Percentiles rank a stretch among this genome's conserved stretches.
phyloP scores from a whole-genome alignment of 2,888 invertebrate species.

The Vandiemenella viatica region DNA sequence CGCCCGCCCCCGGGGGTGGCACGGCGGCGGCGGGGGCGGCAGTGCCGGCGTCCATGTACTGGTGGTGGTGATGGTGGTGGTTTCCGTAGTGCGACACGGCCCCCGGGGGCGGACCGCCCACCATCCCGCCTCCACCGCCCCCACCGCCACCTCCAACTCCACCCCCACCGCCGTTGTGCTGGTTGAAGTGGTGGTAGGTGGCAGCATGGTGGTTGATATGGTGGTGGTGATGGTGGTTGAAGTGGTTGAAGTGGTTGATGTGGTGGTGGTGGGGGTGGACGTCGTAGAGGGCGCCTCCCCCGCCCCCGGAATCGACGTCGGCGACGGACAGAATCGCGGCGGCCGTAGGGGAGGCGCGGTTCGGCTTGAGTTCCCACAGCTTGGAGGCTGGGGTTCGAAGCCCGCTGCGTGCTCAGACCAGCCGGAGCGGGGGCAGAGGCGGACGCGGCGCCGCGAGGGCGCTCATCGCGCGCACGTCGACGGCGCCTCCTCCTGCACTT shows the following conservation, averaged over 20 bases:
- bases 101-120: conserved; percentile 55
- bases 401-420: too few species aligned
- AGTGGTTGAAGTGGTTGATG: not conserved
- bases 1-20: conserved; percentile 60
- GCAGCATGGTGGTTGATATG: not conserved
- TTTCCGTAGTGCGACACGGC: conserved; percentile 57
- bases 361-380: too few species aligned
- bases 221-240: conserved; percentile 1
- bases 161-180: conserved; percentile 10
- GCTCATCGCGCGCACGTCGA: too few species aligned
- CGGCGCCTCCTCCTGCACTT: too few species aligned
- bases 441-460: too few species aligned
- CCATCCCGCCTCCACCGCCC: conserved; percentile 13
- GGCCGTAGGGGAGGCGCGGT: not conserved
- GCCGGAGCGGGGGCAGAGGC: too few species aligned
- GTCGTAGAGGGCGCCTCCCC: conserved; percentile 1
- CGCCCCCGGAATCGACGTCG: not conserved
- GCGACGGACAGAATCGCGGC: not conserved
- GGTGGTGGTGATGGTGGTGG: conserved; percentile 41
- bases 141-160: conserved; percentile 9
- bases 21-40: conserved; percentile 69
- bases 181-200: conserved; percentile 13
- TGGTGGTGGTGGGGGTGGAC: not conserved
- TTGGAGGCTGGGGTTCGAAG: too few species aligned
- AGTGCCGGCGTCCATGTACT: conserved; percentile 35